Evolutionary conservation across 2,797 vertebrate genomes (phyloP).

Genomic region (Artibeus lituratus): DNA sequence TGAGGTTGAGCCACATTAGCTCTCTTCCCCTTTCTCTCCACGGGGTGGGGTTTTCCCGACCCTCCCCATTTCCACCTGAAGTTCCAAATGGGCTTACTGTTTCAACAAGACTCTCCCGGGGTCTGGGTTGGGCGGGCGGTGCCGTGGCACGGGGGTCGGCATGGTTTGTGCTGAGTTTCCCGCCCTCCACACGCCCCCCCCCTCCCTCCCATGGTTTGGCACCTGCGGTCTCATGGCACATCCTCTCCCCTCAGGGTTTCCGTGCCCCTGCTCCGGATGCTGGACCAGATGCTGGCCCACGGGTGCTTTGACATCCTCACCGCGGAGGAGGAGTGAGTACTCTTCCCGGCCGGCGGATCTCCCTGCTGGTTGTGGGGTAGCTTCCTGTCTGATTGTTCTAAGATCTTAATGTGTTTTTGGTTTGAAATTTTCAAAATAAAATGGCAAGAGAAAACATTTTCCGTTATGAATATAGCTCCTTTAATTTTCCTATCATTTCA

Average conservation of each 20-base stretch:
- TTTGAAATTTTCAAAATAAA: background rate
- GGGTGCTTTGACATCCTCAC: slow-evolving; percentile 91
- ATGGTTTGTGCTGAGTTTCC: accelerated
- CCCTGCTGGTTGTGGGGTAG: background rate
- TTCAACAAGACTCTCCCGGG: accelerated
- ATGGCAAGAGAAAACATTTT: background rate
- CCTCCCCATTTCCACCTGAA: accelerated
- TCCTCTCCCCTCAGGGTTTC: slow-evolving; percentile 85
- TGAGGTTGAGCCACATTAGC: accelerated
- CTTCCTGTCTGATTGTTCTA: too few species aligned
- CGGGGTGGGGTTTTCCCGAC: background rate
- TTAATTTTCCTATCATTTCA: background rate
- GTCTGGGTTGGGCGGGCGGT: accelerated
- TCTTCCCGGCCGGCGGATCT: too few species aligned
- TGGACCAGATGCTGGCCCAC: slow-evolving; percentile 92
- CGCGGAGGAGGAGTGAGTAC: slow-evolving; percentile 88
- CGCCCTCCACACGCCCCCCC: too few species aligned
- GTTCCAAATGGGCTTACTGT: accelerated
- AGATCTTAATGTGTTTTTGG: background rate
- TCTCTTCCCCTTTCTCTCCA: background rate
- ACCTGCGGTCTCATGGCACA: background rate
- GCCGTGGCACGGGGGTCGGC: accelerated
- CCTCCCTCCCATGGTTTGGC: accelerated
- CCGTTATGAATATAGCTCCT: background rate
- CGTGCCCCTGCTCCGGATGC: slow-evolving; percentile 91